Conservation (phyloP, 2,113 vertebrate genomes). For the Eulemur rufifrons region DNA sequence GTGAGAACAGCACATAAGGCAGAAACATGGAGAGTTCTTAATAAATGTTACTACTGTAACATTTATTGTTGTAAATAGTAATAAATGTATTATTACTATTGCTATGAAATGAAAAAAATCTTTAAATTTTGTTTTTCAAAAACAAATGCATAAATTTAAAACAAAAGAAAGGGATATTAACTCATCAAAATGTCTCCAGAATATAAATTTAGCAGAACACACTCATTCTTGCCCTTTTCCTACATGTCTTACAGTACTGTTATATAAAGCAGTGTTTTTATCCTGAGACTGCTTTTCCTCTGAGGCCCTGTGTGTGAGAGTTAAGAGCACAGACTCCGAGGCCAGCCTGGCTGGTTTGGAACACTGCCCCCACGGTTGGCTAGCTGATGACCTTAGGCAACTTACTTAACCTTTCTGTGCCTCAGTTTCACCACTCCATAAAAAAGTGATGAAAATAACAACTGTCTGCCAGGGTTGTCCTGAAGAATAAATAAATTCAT, state of each 20-base stretch:
- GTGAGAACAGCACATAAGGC: neutral
- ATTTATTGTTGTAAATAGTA: no score
- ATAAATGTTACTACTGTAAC: neutral
- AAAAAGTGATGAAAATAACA: neutral
- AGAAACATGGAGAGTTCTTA: neutral
- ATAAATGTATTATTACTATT: neutral
- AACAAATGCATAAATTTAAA: neutral
- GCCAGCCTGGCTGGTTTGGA: neutral
- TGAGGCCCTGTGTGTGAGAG: neutral
- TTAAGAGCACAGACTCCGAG: neutral
- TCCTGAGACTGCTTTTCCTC: neutral
- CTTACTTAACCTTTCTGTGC: neutral
- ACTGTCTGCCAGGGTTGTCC: neutral
- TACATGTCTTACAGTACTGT: rapidly evolving
- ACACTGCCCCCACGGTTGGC: neutral
- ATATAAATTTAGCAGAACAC: slow-evolving; percentile 14
- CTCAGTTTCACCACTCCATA: neutral
- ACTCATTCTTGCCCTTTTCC: neutral
- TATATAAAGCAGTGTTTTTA: neutral
- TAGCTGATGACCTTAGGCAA: neutral
- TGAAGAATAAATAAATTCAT: neutral
- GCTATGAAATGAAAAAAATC: neutral
- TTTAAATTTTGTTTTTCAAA: neutral
- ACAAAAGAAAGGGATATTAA: neutral
- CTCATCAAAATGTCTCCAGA: neutral